Base-by-base conservation (phyloP, 1,140 invertebrate species). In the Ips nitidus region DNA sequence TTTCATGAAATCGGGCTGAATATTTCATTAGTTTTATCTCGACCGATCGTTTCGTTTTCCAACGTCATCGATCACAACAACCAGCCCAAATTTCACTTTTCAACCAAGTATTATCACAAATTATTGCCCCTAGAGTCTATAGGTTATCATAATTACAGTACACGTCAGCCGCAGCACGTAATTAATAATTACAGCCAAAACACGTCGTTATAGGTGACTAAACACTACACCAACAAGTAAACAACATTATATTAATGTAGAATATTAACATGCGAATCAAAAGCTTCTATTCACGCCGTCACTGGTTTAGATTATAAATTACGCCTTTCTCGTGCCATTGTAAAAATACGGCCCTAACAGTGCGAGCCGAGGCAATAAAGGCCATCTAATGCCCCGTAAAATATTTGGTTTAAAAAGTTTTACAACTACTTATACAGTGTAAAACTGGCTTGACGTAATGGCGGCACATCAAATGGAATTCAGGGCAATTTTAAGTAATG, bases 1-100 rank as follows among this genome's bases (percentile, higher is more conserved):
- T 63, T 63, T 53, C 61, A 41, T 52, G 61, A 52, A 40, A 63
- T 52, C n/a, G 59, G 41, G 2, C 47, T 63, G 61, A 63, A 63
- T 63, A 63, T 63, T 63, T 63, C 61, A 63, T 63, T 63, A 40
- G 41, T 41, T 52, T 63, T 63, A 63, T 63, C 61, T 41, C 37
- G 42, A 37, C 6, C n/a, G 61, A 63, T 63, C 47, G 52, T 39
- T 63, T 63, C 60, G 52, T 37, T 59, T 59, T 59, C 53, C 38
- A 36, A 3, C 7, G 39, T 40, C 53, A 56, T 56, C 53, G 7
- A 56, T 56, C 53, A 50, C 22, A 50, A 50, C 47, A 50, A 8
- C 47, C 2, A 36, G n/a, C 22, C 3, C n/a, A 7, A 39, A 56
- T 56, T 56, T 56, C n/a, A 50, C 53, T 56, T 56, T 36, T 56